phyloP scores from a whole-genome alignment of 2,888 invertebrate species.

The Rhagonycha fulva region DNA sequence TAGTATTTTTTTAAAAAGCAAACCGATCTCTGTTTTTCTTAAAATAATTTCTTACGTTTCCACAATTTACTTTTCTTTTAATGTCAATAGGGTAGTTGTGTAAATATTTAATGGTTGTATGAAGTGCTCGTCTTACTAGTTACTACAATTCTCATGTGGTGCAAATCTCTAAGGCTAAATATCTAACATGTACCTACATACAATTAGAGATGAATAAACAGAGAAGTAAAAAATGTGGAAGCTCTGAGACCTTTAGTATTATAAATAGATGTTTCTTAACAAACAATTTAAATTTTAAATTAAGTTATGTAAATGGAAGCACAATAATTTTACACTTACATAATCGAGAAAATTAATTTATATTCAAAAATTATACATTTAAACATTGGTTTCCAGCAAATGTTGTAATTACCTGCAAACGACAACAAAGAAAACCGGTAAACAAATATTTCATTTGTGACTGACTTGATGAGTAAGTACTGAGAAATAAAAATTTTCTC shows the following conservation, averaged over 20 bases:
- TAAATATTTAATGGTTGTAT: neutral
- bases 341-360: neutral
- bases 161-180: neutral
- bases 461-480: neutral
- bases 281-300: neutral
- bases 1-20: neutral
- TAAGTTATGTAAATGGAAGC: neutral
- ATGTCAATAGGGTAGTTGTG: neutral
- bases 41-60: neutral
- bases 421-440: too few relatives aligned
- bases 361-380: neutral
- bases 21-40: neutral
- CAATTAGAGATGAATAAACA: neutral
- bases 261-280: neutral
- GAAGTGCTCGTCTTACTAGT: neutral
- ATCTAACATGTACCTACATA: neutral
- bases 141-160: neutral
- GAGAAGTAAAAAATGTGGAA: neutral
- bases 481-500: neutral
- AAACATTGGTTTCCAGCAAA: neutral
- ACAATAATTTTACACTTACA: neutral
- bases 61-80: neutral
- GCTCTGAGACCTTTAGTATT: neutral
- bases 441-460: neutral
- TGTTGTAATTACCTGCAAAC: neutral